These are phyloP conservation scores for Pangasius larnaudii DNA, from an alignment of 2,797 vertebrate species.

Conservation along the genomic window DNA sequence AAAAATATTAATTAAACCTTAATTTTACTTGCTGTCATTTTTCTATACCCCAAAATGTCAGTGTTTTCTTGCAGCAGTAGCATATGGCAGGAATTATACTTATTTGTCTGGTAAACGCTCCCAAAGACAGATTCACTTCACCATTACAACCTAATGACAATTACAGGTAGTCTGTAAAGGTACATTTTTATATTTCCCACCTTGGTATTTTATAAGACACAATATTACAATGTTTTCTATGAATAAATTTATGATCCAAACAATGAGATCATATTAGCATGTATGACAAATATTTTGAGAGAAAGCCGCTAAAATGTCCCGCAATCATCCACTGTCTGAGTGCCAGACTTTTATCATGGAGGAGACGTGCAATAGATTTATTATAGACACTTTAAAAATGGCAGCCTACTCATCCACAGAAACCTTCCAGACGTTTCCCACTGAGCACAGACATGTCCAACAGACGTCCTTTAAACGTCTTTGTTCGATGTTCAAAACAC, in stretches of 20 bases:
- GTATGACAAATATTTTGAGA: not conserved
- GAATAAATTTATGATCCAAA: not conserved
- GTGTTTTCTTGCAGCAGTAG: not conserved
- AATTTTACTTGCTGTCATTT: not conserved
- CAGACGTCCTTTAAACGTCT: not conserved
- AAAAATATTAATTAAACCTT: not conserved
- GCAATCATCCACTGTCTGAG: not conserved
- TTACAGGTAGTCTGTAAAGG: not conserved
- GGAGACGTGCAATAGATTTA: slow-evolving; percentile 23
- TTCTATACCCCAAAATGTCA: not conserved
- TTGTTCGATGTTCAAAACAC: not conserved
- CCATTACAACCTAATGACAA: not conserved
- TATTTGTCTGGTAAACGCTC: not conserved
- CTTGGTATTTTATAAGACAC: not conserved
- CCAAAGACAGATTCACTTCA: not conserved
- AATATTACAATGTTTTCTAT: not conserved
- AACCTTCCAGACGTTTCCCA: slow-evolving; percentile 21
- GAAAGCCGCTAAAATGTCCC: not conserved
- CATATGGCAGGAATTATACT: not conserved
- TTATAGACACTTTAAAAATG: slow-evolving; percentile 41
- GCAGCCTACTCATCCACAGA: not conserved
- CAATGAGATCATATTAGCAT: not conserved
- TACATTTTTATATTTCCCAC: not conserved
- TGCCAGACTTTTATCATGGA: slow-evolving; percentile 6
- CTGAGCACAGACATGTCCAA: slow-evolving; percentile 1